Percentiles rank a stretch among this genome's conserved stretches.
Conservation (phyloP, 2,113 vertebrate genomes). For the Psammodynastes pulverulentus region DNA sequence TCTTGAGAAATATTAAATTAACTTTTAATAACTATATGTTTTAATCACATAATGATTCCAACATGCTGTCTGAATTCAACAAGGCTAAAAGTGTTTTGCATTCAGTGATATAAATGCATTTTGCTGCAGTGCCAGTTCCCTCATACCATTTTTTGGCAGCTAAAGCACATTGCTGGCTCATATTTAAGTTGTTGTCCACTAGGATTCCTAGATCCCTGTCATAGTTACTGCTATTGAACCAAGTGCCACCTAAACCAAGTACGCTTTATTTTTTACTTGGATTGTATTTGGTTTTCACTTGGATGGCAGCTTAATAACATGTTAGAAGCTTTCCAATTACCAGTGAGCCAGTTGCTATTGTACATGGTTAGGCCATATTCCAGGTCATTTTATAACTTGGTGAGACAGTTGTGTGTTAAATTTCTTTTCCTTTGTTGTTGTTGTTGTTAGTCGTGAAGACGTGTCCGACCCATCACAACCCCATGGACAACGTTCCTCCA, state of each 20-base stretch:
- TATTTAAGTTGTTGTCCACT: not conserved
- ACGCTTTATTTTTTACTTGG: not conserved
- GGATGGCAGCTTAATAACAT: constrained; percentile 37
- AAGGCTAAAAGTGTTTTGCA: not conserved
- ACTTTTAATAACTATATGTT: not conserved
- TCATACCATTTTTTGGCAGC: not conserved
- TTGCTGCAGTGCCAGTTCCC: not conserved
- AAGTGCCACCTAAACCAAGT: not conserved
- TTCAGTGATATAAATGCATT: not conserved
- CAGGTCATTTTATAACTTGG: constrained; percentile 63
- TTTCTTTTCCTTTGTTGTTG: no score
- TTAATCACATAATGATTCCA: not conserved
- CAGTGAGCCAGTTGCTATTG: constrained; percentile 46
- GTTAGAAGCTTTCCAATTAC: constrained; percentile 22
- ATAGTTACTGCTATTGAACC: not conserved
- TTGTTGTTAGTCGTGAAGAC: no score
- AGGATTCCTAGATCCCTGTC: not conserved
- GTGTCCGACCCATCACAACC: no score
- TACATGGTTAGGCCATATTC: constrained; percentile 54
- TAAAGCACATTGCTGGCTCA: not conserved
- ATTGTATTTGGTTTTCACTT: not conserved
- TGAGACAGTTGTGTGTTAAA: constrained; percentile 29
- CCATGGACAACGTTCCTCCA: no score
- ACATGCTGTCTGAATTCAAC: not conserved
- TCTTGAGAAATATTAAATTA: not conserved